Evolutionary conservation across 2,888 invertebrate genomes (phyloP), one percentile per base, ranked within the genome.

Genomic region (Cephus runcator): DNA sequence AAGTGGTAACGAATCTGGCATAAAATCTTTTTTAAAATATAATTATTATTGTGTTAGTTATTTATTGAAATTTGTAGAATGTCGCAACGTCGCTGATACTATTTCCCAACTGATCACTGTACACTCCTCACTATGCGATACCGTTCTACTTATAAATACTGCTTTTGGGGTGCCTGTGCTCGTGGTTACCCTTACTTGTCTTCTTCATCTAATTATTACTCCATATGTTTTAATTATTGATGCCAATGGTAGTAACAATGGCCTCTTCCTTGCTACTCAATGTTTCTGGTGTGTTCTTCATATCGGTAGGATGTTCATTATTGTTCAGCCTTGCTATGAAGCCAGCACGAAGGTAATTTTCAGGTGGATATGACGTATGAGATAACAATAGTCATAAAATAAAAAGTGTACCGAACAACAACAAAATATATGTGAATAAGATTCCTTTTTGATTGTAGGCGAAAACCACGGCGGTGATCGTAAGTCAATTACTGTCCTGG

Each of bases 141-240:
- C 93, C 30, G 93, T 94, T 36, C 90, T 91, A 23, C 88, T 92
- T 3, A 90, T 94, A 4, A 93, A 94, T 83, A 90, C 89, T 79
- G 93, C 93, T 87, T 94, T 93, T 83, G 94, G 94, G 0, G 84
- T 93, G 0, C 93, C 93, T 0, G 92, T 94, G 69, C 87, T 94
- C 11, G 92, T 93, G 6, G 92, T 93, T 30, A 92, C 93, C 69
- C 92, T 94, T 73, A 94, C 94, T 0, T 94, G 94, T 56, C 86
- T 94, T 69, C 90, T 94, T 79, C 94, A 94, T 81, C 90, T 94
- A 4, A 93, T 94, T 31, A 93, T 94, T 33, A 94, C 94, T 0
- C 94, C 94, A 0, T 94, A 94, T 87, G 94, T 94, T 87, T 86
- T 94, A 33, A 93, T 94, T 80, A 92, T 93, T 91, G 93, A 94